These are phyloP conservation scores for Orchestes rusci DNA, from an alignment of 2,888 invertebrate species.

Conservation along the genomic window DNA sequence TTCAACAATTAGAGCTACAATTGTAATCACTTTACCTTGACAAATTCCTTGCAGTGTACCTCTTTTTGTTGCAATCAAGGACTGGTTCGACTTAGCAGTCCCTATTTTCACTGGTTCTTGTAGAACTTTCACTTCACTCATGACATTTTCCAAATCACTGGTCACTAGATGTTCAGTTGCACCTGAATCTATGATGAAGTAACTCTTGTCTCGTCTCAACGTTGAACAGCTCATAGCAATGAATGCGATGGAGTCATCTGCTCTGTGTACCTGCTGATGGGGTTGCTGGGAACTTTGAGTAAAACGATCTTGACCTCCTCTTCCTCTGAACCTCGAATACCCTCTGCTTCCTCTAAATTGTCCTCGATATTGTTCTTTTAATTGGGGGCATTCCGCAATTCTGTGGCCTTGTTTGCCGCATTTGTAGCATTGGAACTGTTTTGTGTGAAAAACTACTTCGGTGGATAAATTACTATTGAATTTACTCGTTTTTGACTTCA, in stretches of 20 bases:
- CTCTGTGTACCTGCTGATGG: no score
- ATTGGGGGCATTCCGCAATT: not conserved
- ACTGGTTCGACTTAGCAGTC: no score
- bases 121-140: no score
- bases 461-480: not conserved
- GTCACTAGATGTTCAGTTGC: slow-evolving; percentile 6
- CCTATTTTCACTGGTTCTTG: no score
- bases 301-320: slow-evolving; percentile 1
- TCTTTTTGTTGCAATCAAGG: no score
- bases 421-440: not conserved
- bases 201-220: not conserved
- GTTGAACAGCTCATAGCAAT: slow-evolving; percentile 1
- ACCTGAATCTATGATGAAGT: slow-evolving; percentile 6
- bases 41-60: slow-evolving; percentile 2
- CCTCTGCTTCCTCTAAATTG: not conserved
- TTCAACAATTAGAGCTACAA: slow-evolving; percentile 11
- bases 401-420: slow-evolving; percentile 7
- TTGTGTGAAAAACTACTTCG: not conserved
- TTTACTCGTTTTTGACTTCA: not conserved
- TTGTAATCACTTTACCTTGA: slow-evolving; percentile 8
- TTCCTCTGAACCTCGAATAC: not conserved
- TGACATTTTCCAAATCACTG: no score
- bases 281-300: no score
- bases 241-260: slow-evolving; percentile 2
- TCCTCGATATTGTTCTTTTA: not conserved